Evolutionary conservation across 1,140 invertebrate genomes (phyloP), one percentile per base, ranked within the genome.

Genomic region (Drosophila paulistorum): DNA sequence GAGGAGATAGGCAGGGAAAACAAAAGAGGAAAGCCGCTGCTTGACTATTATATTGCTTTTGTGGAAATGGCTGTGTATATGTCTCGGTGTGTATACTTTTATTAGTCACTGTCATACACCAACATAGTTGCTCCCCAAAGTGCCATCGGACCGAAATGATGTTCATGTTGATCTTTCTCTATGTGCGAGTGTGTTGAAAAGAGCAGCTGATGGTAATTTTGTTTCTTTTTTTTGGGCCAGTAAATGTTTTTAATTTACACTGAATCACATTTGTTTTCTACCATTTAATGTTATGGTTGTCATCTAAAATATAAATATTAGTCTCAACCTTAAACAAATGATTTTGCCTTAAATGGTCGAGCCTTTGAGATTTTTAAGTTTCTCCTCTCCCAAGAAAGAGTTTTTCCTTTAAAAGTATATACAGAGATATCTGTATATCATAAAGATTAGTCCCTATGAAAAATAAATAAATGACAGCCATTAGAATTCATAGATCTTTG

Each of bases 1-100:
- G 20, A 23, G 37, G 10, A 39, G 37, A 39, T 39, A 39, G 37
- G 17, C 10, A 11, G 10, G 35, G 5, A 11, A 60, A 41, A 77
- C 72, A 51, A 51, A 51, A 48, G 17, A n/a, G 7, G 58, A 64
- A 72, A 63, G 67, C 64, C 64, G 75, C 63, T 67, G 82, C 70
- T 83, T 83, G 83, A 89, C 83, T 86, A 89, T 89, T 87, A 89
- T 89, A 87, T 87, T 89, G 83, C 84, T 85, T 82, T 85, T 85
- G 64, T 64, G 65, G 70, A 45, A 67, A 48, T 17, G 62, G 41
- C 51, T 64, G 35, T 14, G 55, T 35, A 6, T 23, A 6, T 13
- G 37, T 39, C 41, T 54, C 48, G 60, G 73, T 61, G 42, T 65
- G 74, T 77, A 58, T 65, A 66, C 79, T 85, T 85, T 85, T 85